Evolutionary conservation across 1,140 invertebrate genomes (phyloP).

Genomic region (Macrobrachium rosenbergii): DNA sequence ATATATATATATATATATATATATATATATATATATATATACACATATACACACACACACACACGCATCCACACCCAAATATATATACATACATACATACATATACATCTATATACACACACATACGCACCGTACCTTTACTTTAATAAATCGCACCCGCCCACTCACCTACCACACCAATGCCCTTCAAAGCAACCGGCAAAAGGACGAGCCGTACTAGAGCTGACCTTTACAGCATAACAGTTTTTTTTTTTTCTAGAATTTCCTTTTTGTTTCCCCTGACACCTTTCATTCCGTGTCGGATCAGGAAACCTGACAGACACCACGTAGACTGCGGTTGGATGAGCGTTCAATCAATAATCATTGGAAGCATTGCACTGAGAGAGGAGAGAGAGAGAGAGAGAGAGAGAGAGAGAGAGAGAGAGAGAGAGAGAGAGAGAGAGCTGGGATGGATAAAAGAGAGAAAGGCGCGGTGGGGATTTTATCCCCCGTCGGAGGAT

Average conservation of each 20-base stretch:
- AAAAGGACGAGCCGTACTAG: too few species aligned
- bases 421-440: not conserved
- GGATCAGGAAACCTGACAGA: too few species aligned
- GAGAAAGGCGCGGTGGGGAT: not conserved
- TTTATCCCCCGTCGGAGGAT: not conserved
- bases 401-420: constrained; percentile 30
- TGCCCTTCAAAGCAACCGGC: too few species aligned
- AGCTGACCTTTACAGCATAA: too few species aligned
- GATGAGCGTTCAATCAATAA: too few species aligned
- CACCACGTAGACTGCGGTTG: too few species aligned
- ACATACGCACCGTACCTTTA: not conserved
- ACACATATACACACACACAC: not conserved
- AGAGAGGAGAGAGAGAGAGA: not conserved
- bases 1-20: too few species aligned
- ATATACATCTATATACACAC: not conserved
- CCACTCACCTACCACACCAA: too few species aligned
- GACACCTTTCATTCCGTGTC: too few species aligned
- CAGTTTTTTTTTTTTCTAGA: too few species aligned
- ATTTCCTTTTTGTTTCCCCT: too few species aligned
- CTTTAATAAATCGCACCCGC: not conserved
- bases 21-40: too few species aligned
- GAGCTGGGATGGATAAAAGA: not conserved
- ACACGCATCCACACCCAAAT: not conserved
- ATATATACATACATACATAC: not conserved
- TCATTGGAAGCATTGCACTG: not conserved